Conservation (phyloP, 2,113 vertebrate genomes). For the Charadrius vociferus region DNA sequence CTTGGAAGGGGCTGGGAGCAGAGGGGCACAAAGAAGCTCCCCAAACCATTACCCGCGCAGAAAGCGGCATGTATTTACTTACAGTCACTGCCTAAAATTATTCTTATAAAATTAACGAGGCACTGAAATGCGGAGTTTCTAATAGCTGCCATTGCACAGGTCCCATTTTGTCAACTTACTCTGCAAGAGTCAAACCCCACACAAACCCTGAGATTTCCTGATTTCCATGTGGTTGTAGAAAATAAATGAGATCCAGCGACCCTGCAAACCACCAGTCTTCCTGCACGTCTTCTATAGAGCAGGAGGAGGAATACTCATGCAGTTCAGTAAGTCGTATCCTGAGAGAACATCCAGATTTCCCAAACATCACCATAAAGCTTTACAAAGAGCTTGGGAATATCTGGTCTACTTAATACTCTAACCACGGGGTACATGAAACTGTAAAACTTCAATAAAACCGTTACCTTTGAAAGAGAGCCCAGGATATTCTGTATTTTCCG, state of each 20-base stretch:
- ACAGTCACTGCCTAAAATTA: neutral
- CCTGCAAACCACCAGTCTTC: accelerated
- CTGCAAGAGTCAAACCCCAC: neutral
- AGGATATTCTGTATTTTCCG: neutral
- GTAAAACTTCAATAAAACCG: neutral
- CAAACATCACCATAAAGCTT: neutral
- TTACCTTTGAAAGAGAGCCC: neutral
- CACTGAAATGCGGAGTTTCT: accelerated
- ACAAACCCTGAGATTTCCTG: neutral
- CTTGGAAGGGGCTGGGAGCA: neutral
- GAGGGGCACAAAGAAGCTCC: neutral
- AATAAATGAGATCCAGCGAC: neutral
- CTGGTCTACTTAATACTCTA: neutral
- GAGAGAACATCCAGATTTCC: neutral
- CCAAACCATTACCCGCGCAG: neutral
- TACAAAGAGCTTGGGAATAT: neutral
- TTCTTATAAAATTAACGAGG: neutral
- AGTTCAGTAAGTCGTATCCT: neutral
- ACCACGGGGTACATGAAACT: neutral
- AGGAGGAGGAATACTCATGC: neutral
- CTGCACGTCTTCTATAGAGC: neutral
- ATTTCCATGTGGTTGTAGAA: neutral
- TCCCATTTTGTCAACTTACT: neutral
- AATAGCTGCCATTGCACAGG: neutral
- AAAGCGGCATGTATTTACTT: neutral